phyloP scores from a whole-genome alignment of 2,113 vertebrate genomes.

The Oncorhynchus gorbuscha region DNA sequence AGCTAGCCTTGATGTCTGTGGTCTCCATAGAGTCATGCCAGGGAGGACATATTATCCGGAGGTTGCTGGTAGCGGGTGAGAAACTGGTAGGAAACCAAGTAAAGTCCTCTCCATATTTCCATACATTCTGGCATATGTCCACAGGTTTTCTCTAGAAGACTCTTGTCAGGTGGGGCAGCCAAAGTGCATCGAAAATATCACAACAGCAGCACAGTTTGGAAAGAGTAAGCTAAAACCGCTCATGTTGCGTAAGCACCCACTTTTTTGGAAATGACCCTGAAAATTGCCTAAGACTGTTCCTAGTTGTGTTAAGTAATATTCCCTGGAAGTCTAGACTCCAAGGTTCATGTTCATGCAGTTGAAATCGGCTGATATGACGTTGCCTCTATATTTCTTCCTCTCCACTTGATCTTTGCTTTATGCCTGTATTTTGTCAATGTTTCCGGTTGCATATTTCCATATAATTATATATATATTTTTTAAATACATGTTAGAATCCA shows the following conservation, averaged over 20 bases:
- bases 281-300: not conserved
- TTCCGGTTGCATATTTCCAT: not conserved
- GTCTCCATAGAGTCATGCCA: constrained; percentile 10
- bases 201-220: not conserved
- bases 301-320: not conserved
- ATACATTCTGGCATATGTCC: not conserved
- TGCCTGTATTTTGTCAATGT: not conserved
- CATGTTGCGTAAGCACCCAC: not conserved
- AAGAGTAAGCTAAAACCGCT: not conserved
- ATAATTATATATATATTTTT: not conserved
- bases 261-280: not conserved
- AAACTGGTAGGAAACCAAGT: not conserved
- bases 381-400: no score
- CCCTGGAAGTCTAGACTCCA: not conserved
- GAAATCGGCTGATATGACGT: not conserved
- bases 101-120: no score
- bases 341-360: not conserved
- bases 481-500: not conserved
- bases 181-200: not conserved
- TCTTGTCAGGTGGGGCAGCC: not conserved
- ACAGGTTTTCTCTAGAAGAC: not conserved
- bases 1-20: constrained; percentile 19
- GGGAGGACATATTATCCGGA: not conserved
- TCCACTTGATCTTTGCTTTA: no score
- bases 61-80: constrained; percentile 3